Percentiles rank a stretch among this genome's conserved stretches.
Evolutionary conservation across 2,888 invertebrate species (phyloP).

Genomic region (Agrypnus murinus): DNA sequence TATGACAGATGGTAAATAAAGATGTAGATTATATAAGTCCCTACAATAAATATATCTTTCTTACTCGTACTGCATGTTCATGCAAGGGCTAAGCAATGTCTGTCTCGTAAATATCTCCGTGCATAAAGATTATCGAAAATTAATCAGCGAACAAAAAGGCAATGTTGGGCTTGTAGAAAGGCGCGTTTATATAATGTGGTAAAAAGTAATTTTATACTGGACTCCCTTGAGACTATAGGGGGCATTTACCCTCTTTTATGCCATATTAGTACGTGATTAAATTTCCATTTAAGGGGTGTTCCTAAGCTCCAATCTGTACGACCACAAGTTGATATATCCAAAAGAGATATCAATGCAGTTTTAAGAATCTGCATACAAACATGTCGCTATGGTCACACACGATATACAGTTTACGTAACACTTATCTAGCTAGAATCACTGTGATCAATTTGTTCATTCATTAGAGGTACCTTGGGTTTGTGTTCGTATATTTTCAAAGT

Average conservation of each 20-base stretch:
- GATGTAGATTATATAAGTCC: slow-evolving; percentile 22
- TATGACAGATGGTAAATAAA: slow-evolving; percentile 60
- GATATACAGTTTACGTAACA: too few species aligned
- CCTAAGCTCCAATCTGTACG: slow-evolving; percentile 46
- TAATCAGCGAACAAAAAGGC: slow-evolving; percentile 37
- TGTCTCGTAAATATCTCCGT: slow-evolving; percentile 17
- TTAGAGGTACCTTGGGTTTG: too few species aligned
- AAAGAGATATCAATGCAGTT: background rate
- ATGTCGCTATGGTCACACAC: too few species aligned
- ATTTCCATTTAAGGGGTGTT: slow-evolving; percentile 65
- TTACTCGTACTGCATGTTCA: background rate
- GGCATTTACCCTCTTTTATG: slow-evolving; percentile 66
- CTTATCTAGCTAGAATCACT: too few species aligned
- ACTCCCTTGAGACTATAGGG: slow-evolving; percentile 60
- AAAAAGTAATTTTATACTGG: slow-evolving; percentile 65
- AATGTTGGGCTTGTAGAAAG: slow-evolving; percentile 47
- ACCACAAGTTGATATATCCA: slow-evolving; percentile 30
- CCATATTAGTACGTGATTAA: slow-evolving; percentile 68
- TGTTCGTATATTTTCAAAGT: too few species aligned
- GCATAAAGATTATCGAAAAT: slow-evolving; percentile 39
- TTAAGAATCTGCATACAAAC: too few species aligned
- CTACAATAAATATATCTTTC: slow-evolving; percentile 14
- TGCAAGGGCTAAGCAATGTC: background rate
- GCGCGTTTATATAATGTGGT: slow-evolving; percentile 60
- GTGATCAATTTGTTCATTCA: too few species aligned